Base-by-base conservation (phyloP, 2,888 invertebrate genomes). In the Epinotia ramella region DNA sequence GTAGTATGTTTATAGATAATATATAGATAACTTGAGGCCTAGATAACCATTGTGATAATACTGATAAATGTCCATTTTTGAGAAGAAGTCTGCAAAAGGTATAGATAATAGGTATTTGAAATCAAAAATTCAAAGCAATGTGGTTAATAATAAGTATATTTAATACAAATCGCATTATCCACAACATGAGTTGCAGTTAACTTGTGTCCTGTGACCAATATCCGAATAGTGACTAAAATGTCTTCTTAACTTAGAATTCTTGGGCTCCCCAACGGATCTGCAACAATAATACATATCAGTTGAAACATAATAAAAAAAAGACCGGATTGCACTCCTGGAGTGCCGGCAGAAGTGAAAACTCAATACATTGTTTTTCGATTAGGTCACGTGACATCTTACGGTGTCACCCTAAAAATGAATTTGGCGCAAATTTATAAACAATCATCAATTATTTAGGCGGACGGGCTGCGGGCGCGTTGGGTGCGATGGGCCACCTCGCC, bases 211-310 rank as follows among this genome's bases (percentile, higher is more conserved):
- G 78, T 78, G 79, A 83, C 78, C 75, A 79, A 78, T 79, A 73
- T 66, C 65, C 13, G 66, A 46, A 67, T 24, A 44, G 49, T 62
- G 57, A 66, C 28, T 40, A 56, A 77, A 69, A 70, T 76, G 40
- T 28, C 67, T 73, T 73, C 62, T 74, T 74, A 53, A 62, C 40
- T 91, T 93, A 96, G 86, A 96, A 96, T 86, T 96, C 96, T 90
- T 95, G 96, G 79, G 95, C 91, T 81, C 96, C 96, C 96, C 96
- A 96, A 84, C 96, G 96, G 80, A 96, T 96, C 96, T 96, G 94
- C 77, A 95, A 95, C 79, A 88, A 87, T 85, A 86, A 72, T 13
- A 20, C 44, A 20, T 44, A 57, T 16, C 16, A 16, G 6, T 49
- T 16, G 49, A 49, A 49, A 49, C 16, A 49, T 49, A n/a, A n/a